Percentiles rank a stretch among this genome's conserved stretches.
Evolutionary conservation across 92 coral and sea anemone species (phyloP).

Genomic region (Bergia puertoricense): DNA sequence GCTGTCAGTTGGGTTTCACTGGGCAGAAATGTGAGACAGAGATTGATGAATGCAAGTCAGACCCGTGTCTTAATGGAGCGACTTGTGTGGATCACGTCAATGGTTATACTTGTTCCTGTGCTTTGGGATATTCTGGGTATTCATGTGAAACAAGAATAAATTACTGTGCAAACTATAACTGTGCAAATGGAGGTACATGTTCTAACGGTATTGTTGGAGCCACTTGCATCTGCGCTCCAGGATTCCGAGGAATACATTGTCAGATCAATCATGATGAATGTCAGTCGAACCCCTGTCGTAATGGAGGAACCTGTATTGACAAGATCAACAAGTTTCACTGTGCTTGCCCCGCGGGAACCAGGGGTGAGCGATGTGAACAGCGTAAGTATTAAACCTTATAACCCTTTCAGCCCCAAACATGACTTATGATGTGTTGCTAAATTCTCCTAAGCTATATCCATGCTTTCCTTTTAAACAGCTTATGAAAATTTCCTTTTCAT

Average conservation of each 20-base stretch:
- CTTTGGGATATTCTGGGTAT: slow-evolving; percentile 71
- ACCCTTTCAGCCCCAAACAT: too few species aligned
- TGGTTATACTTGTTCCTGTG: slow-evolving; percentile 73
- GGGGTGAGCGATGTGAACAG: slow-evolving; percentile 84
- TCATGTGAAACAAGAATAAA: slow-evolving; percentile 74
- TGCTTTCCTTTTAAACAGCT: too few species aligned
- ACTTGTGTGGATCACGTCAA: slow-evolving; percentile 64
- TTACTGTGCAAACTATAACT: slow-evolving; percentile 65
- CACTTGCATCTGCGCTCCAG: slow-evolving; percentile 72
- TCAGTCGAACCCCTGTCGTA: slow-evolving; percentile 77
- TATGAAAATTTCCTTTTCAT: too few species aligned
- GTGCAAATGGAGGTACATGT: slow-evolving; percentile 89
- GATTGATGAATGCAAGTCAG: slow-evolving; percentile 81
- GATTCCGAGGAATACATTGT: slow-evolving; percentile 75
- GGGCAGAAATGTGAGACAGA: slow-evolving; percentile 84
- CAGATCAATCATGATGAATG: slow-evolving; percentile 84
- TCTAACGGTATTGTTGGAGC: slow-evolving; percentile 60
- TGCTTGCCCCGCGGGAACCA: slow-evolving; percentile 76
- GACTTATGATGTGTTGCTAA: too few species aligned
- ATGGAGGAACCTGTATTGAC: slow-evolving; percentile 82
- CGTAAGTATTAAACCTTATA: slow-evolving; percentile 48
- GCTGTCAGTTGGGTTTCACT: slow-evolving; percentile 77
- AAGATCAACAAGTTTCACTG: slow-evolving; percentile 74
- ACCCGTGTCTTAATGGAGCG: slow-evolving; percentile 88
- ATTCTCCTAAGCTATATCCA: too few species aligned